Evolutionary conservation across 1,140 invertebrate genomes (phyloP), one percentile per base, ranked within the genome.

Genomic region (Palaemon carinicauda): DNA sequence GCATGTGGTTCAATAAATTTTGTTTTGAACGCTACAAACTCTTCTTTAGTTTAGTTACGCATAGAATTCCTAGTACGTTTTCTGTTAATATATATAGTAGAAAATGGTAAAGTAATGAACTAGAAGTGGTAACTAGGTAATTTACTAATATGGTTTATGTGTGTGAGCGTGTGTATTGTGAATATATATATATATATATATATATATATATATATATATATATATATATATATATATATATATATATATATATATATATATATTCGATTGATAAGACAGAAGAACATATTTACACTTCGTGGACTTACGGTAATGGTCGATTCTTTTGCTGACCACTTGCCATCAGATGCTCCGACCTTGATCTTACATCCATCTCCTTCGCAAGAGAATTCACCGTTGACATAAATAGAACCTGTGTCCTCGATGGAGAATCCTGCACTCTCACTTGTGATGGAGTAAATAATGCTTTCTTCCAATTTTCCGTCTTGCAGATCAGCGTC

Each of bases 401-500:
- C 19, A 60, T 71, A 88, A 2, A 88, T 60, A 33, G 65, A 74
- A 7, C 87, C 87, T 1, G 87, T 80, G 9, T 69, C 33, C 50
- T 88, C 81, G 41, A 88, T 31, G 19, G 24, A 69, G 41, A 88
- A 80, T 10, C 52, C 17, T 3, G 19, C 75, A 41, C 14, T 27
- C 19, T 31, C 27, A 4, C 50, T 29, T 1, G 31, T 21, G 15
- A 88, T 33, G 7, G 29, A 50, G 24, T 80, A 84, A 15, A 10
- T 53, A n/a, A 80, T 9, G 0, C 41, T 21, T 4, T 51, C 69
- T 21, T 4, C 53, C 19, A 75, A 71, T 54, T 83, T 81, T 0
- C 3, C n/a, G 50, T 88, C 87, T 7, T 41, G 7, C 0, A 41
- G 41, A 12, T 41, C 41, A 41, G 7, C 41, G 41, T 41, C 41